phyloP scores from a whole-genome alignment of 2,888 invertebrate genomes.

The Tethea ocularis region DNA sequence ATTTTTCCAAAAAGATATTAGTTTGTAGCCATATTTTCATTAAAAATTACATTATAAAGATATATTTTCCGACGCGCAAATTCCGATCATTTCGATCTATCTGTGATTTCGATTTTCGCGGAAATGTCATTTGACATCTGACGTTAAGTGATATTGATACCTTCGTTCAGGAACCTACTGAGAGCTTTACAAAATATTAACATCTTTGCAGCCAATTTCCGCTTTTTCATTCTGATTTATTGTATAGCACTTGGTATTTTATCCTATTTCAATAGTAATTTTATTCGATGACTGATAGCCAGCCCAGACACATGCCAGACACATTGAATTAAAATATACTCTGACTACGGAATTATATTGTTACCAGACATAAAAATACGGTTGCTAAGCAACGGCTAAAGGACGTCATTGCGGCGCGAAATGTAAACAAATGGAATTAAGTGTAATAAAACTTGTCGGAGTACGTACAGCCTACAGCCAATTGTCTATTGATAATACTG shows the following conservation, averaged over 20 bases:
- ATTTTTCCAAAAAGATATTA: conserved; percentile 23
- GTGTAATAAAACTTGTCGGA: conserved; percentile 12
- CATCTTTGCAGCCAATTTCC: too few species aligned
- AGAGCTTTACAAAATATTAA: too few species aligned
- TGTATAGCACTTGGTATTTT: too few species aligned
- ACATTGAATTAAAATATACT: too few species aligned
- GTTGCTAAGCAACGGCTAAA: conserved; percentile 60
- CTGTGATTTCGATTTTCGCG: conserved; percentile 49
- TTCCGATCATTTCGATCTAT: conserved; percentile 21
- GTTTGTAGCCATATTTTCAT: background rate
- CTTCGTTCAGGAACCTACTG: conserved; percentile 15
- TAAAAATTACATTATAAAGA: conserved; percentile 10
- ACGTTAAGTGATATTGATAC: background rate
- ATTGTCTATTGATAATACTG: too few species aligned
- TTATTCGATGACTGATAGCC: too few species aligned
- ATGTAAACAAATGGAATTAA: conserved; percentile 67
- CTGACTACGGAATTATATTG: background rate
- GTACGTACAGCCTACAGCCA: too few species aligned
- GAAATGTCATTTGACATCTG: conserved; percentile 28
- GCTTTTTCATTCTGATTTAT: too few species aligned
- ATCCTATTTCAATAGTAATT: too few species aligned
- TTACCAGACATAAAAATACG: conserved; percentile 5
- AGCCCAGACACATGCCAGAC: too few species aligned
- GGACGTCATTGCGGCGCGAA: conserved; percentile 58
- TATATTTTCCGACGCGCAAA: conserved; percentile 19